Base-by-base conservation (phyloP, 2,113 vertebrate species). In the Sorex fumeus region DNA sequence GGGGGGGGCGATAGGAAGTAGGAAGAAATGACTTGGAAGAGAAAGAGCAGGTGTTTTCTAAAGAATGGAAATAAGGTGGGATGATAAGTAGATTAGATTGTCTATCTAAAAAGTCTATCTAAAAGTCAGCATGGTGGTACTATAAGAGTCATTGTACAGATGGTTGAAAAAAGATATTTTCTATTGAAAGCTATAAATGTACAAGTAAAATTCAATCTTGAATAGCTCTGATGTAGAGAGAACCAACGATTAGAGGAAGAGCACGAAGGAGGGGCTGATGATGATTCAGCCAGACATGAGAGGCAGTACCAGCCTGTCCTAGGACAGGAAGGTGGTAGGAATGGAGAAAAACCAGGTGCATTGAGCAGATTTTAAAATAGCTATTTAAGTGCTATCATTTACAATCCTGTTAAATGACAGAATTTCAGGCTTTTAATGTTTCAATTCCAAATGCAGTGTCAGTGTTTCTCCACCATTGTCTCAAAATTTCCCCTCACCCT, bases 161-260 rank as follows among this genome's bases (percentile, higher is more conserved):
- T 30, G 53, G 36, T 4, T 74, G 47, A 50, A 78, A 78, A 78
- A 60, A 80, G 82, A 87, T 25, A 21, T 19, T 84, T 2, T 23
- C n/a, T 67, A 6, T 64, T 77, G 57, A 90, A 85, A 66, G 50
- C n/a, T 64, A 40, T 75, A 85, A 79, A 25, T 67, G 8, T 9
- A 30, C 79, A 70, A 92, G 70, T 53, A 85, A 84, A 88, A 43
- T 71, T 77, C 25, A 76, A 18, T 66, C 19, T 25, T 60, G 36
- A 90, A 8, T 12, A 45, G 30, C 8, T 88, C 25, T n/a, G 84
- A 70, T 18, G 50, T 64, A 84, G 30, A 66, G 16, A 16, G 27
- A 30, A 74, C 21, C 57, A 28, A 62, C 67, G 57, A 84, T 9
- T 28, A 43, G 43, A 32, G 3, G 25, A 25, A 84, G 45, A 36